Conservation (phyloP, 2,113 vertebrate species). For the Ibidorhyncha struthersii region DNA sequence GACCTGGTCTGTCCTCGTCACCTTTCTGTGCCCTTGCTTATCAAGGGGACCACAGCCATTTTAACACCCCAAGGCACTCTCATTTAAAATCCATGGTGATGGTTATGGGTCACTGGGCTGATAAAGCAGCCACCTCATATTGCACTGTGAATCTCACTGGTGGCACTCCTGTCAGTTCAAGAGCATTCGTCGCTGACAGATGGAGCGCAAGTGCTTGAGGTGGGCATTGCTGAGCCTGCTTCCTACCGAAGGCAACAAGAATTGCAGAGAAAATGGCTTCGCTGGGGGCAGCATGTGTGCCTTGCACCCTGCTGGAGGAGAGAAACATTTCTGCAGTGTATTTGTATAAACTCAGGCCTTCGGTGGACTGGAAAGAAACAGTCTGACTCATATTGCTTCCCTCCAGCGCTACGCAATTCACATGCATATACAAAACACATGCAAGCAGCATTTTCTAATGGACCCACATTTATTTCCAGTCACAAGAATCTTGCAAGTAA, state of each 20-base stretch:
- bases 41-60: neutral
- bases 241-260: neutral
- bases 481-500: neutral
- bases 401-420: neutral
- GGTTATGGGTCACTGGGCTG: neutral
- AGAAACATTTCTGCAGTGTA: rapidly evolving
- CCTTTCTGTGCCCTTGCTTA: neutral
- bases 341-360: neutral
- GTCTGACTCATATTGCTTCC: neutral
- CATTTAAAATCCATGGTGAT: neutral
- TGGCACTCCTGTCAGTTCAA: neutral
- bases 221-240: neutral
- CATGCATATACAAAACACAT: neutral
- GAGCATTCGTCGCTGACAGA: neutral
- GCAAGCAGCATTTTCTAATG: neutral
- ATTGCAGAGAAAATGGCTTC: neutral
- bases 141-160: neutral
- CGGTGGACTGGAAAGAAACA: neutral
- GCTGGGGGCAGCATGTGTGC: rapidly evolving
- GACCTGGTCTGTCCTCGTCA: neutral
- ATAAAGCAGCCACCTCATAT: neutral
- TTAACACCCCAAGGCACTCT: neutral
- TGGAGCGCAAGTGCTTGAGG: neutral
- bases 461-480: neutral
- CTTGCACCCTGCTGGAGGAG: rapidly evolving